Base-by-base conservation (phyloP, 2,113 vertebrate species). In the Catharus bicknelli region DNA sequence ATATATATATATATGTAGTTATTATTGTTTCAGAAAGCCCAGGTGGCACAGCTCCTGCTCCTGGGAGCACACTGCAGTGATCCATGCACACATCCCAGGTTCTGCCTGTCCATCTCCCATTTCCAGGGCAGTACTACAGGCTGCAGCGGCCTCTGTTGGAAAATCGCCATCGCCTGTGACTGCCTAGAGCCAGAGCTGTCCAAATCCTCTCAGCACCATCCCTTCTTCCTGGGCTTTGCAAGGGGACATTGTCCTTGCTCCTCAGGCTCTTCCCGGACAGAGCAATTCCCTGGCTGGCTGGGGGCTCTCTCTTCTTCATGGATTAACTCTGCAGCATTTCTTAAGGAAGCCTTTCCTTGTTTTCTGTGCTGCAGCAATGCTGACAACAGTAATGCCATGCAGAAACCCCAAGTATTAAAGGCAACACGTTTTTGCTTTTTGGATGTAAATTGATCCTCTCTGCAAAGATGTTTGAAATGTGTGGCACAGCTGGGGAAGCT, bases 91-190 rank as follows among this genome's bases (percentile, higher is more conserved):
- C 47, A 47, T 21, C 5, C 16, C 22, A 1, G 3, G 4, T 59
- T 29, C 8, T 42, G 22, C 53, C 43, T 4, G 47, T 11, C n/a
- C 30, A 1, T 2, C 30, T 30, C 36, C 0, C 1, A 3, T 64
- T 38, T n/a, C 12, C 48, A 0, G 0, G 53, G 38, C 54, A 12
- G 54, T 73, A 2, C 19, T 2, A 0, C 9, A 67, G 53, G 50
- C 75, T 80, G 72, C 54, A 88, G 64, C 27, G 36, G 76, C 80
- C 80, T 32, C 88, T 90, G 61, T 48, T 73, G 86, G 88, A 64
- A 83, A 83, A 30, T 15, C 1, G 2, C 91, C 70, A 38, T 34
- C 48, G 45, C n/a, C 50, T 23, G 23, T 10, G 43, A 1, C 26
- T 25, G 68, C 55, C 27, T 10, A 1, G 0, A 55, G 42, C 4